These are phyloP conservation scores for Calliphora vicina DNA, from an alignment of 1,140 invertebrate species.

Conservation along the genomic window DNA sequence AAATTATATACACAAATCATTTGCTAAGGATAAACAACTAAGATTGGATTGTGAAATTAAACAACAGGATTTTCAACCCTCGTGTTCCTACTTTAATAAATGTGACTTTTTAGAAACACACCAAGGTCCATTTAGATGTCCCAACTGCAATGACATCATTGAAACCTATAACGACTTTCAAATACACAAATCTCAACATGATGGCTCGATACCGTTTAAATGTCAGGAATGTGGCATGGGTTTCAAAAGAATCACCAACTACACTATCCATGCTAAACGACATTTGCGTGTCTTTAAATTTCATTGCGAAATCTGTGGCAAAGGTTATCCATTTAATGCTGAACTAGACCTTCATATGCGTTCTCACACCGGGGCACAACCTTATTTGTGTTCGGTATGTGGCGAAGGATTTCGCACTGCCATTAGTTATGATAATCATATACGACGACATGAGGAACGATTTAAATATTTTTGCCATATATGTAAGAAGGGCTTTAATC, in stretches of 20 bases:
- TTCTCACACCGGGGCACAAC: slow-evolving; percentile 46
- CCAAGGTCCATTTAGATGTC: slow-evolving; percentile 44
- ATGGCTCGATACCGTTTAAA: slow-evolving; percentile 43
- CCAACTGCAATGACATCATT: slow-evolving; percentile 41
- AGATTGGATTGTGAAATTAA: not conserved
- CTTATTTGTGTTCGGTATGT: slow-evolving; percentile 48
- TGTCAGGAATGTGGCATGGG: slow-evolving; percentile 45
- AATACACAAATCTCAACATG: slow-evolving; percentile 44
- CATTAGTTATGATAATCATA: slow-evolving; percentile 44
- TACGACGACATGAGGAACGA: slow-evolving; percentile 44
- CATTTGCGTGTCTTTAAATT: slow-evolving; percentile 44
- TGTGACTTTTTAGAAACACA: slow-evolving; percentile 26
- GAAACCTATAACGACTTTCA: slow-evolving; percentile 42
- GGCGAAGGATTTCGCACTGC: slow-evolving; percentile 44
- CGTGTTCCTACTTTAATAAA: slow-evolving; percentile 15
- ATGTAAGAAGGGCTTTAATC: slow-evolving; percentile 46
- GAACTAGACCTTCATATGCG: slow-evolving; percentile 44
- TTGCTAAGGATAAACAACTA: slow-evolving; percentile 18
- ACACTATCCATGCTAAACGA: slow-evolving; percentile 43
- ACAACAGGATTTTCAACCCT: not conserved
- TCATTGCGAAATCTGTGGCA: slow-evolving; percentile 47
- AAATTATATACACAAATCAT: slow-evolving; percentile 21
- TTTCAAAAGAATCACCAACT: slow-evolving; percentile 43
- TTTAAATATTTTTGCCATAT: slow-evolving; percentile 44
- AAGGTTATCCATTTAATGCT: slow-evolving; percentile 43